Percentiles rank a stretch among this genome's conserved stretches.
Conservation (phyloP, 2,113 vertebrate genomes). For the Mesoclemmys tuberculata region DNA sequence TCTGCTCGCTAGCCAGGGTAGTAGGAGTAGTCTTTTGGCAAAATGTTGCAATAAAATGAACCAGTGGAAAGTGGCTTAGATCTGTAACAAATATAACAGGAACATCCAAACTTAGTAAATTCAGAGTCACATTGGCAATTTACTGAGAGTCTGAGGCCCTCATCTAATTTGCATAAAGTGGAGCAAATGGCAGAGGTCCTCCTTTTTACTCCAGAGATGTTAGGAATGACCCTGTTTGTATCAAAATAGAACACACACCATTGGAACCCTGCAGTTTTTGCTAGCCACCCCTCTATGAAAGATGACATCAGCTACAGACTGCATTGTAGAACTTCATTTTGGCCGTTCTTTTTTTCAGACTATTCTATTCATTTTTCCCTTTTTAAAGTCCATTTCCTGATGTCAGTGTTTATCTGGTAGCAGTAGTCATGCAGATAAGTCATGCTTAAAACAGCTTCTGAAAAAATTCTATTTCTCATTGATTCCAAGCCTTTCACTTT, state of each 20-base stretch:
- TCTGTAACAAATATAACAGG: background rate
- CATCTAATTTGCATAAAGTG: background rate
- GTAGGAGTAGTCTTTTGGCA: background rate
- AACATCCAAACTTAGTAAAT: background rate
- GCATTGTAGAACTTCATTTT: background rate
- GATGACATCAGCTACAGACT: background rate
- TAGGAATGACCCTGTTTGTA: background rate
- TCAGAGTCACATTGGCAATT: background rate
- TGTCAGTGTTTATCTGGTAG: too few species aligned
- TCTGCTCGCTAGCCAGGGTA: background rate
- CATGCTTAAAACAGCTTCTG: background rate
- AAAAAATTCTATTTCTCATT: background rate
- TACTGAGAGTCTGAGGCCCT: background rate
- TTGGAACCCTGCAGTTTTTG: background rate
- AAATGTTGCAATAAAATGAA: background rate
- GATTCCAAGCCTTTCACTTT: background rate
- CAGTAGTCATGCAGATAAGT: background rate
- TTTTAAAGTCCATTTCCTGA: too few species aligned
- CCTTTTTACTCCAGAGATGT: background rate
- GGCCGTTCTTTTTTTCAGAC: background rate
- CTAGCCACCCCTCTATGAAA: background rate
- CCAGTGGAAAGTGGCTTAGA: background rate
- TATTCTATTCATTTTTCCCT: background rate
- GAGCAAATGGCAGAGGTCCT: background rate
- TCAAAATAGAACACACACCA: background rate